Evolutionary conservation across 2,888 invertebrate genomes (phyloP).

Genomic region (Drosophila lacicola): DNA sequence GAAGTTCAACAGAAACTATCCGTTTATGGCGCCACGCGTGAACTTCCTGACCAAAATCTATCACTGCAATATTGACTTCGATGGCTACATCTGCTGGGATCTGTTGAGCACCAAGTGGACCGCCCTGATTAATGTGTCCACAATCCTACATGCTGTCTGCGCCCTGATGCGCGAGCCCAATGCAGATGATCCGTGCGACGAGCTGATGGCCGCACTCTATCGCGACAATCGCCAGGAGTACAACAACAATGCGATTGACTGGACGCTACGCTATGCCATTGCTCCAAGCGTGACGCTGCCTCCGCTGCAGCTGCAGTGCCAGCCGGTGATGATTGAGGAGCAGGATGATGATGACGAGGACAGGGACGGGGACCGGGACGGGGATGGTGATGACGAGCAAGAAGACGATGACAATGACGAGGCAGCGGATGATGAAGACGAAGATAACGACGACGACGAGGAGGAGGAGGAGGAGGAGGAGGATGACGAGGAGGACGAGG

Average conservation of each 20-base stretch:
- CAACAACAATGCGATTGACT: slow-evolving; percentile 17
- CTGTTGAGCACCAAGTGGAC: slow-evolving; percentile 36
- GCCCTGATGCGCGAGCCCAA: slow-evolving; percentile 26
- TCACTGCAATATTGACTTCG: slow-evolving; percentile 45
- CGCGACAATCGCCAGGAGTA: slow-evolving; percentile 12
- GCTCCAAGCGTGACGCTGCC: not conserved
- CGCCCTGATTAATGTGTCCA: not conserved
- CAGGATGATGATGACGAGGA: not conserved
- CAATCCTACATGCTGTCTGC: slow-evolving; percentile 22
- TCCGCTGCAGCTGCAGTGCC: not conserved
- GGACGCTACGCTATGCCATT: slow-evolving; percentile 35
- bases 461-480: not conserved
- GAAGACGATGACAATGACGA: not conserved
- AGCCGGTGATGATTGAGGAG: not conserved
- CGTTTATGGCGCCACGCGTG: slow-evolving; percentile 30
- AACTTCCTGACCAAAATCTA: slow-evolving; percentile 42
- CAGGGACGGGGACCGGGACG: not conserved
- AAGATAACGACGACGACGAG: not conserved
- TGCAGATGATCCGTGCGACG: slow-evolving; percentile 37
- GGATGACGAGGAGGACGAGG: not conserved
- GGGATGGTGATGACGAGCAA: not conserved
- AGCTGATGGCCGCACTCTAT: slow-evolving; percentile 34
- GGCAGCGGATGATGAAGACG: not conserved
- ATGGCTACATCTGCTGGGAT: slow-evolving; percentile 52
- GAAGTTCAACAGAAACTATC: slow-evolving; percentile 26